Evolutionary conservation across 2,113 vertebrate genomes (phyloP).

Genomic region (Suricata suricatta): DNA sequence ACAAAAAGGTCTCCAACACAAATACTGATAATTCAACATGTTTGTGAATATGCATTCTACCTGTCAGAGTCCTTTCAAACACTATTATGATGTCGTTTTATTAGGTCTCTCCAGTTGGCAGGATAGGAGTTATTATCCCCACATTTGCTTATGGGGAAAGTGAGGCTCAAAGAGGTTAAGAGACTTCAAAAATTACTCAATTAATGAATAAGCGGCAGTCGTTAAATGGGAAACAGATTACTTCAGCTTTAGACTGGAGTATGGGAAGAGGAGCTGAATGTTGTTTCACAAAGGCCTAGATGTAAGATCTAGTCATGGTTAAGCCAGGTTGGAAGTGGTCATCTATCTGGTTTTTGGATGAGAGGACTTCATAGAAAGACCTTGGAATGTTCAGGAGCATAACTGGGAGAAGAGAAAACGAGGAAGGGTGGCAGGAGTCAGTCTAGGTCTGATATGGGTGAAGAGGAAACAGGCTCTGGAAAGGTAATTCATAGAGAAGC

Average conservation of each 20-base stretch:
- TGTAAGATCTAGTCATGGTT: background rate
- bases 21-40: constrained; percentile 24
- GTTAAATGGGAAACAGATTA: background rate
- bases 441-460: background rate
- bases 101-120: constrained; percentile 27
- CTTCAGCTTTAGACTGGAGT: constrained; percentile 12
- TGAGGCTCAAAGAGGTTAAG: background rate
- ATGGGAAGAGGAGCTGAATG: background rate
- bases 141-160: constrained; percentile 11
- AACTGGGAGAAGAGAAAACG: background rate
- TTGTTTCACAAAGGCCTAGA: constrained; percentile 37
- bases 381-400: background rate
- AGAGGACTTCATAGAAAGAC: background rate
- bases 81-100: constrained; percentile 25
- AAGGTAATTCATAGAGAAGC: background rate
- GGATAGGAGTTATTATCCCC: constrained; percentile 12
- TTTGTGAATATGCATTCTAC: constrained; percentile 6
- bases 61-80: background rate
- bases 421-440: background rate
- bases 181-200: constrained; percentile 43
- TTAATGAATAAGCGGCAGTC: background rate
- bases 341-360: background rate
- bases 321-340: background rate
- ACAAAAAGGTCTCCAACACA: background rate
- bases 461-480: constrained; percentile 1